Base-by-base conservation (phyloP, 2,888 invertebrate species). In the Dynastes grantii region DNA sequence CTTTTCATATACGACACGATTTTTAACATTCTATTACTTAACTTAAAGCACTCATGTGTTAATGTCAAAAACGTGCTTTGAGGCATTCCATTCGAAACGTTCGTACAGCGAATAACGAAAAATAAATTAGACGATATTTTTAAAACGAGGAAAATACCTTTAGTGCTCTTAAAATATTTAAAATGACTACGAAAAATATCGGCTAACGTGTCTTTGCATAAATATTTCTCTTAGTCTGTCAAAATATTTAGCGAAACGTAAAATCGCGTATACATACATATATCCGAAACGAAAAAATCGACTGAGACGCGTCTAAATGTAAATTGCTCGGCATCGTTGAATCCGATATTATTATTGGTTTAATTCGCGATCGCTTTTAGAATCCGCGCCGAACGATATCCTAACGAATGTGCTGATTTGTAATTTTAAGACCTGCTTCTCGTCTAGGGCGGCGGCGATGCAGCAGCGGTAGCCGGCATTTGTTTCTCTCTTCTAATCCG, bases 171-270 rank as follows among this genome's bases (percentile, higher is more conserved):
- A 68, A 68, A 68, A 68, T 68, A 68, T 68, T 68, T 68, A 51
- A 51, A 68, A 68, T 68, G 22, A 51, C 51, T 29, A 27, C 68
- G 68, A 73, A 58, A 73, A 73, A 73, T 58, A 73, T 73, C 58
- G 22, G 13, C n/a, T 37, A 73, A 40, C 58, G 29, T 55, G 55
- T 55, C 73, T 73, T 73, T 58, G 16, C 73, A 27, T 73, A 73
- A 73, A 73, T 73, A 73, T 73, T 73, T 73, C 58, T 58, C 51
- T 73, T 58, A 27, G 40, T 58, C 73, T 73, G 73, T 73, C 73
- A 73, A 73, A 73, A 73, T 73, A 73, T 73, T 73, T 73, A 73
- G 61, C 37, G 73, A 73, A 73, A 58, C 58, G 58, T 58, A 58
- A 40, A 58, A 61, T 73, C 71, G 51, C 49, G 22, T 51, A 51